A percentile compares a stretch with the other conserved stretches of the same genome.
These are phyloP conservation scores for Rhamphomyia laevipes DNA, from an alignment of 2,888 invertebrate genomes.

Conservation along the genomic window DNA sequence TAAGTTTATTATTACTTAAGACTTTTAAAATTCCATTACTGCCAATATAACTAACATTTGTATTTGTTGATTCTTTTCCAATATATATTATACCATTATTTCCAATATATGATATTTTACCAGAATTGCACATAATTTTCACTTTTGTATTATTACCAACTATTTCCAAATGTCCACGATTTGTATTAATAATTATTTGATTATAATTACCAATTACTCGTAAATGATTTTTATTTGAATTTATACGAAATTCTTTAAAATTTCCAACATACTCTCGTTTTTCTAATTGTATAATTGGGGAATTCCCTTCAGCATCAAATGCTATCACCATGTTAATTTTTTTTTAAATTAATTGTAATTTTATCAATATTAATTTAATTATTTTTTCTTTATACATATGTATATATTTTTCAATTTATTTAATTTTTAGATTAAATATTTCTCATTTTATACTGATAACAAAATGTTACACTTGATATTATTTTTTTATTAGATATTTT, in stretches of 20 bases:
- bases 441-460: too few species aligned
- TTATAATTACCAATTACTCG: slow-evolving; percentile 34
- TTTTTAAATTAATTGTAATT: too few species aligned
- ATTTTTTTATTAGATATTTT: too few species aligned
- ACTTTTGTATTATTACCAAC: slow-evolving; percentile 31
- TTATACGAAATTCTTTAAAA: slow-evolving; percentile 32
- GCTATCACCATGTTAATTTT: too few species aligned
- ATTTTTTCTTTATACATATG: too few species aligned
- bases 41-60: slow-evolving; percentile 30
- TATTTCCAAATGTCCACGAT: slow-evolving; percentile 28
- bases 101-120: slow-evolving; percentile 30
- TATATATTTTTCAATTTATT: too few species aligned
- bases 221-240: slow-evolving; percentile 26
- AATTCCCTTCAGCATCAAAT: too few species aligned
- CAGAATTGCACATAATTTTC: slow-evolving; percentile 30
- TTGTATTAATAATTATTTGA: slow-evolving; percentile 29
- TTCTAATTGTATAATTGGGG: background rate
- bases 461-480: too few species aligned
- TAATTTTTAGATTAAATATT: too few species aligned
- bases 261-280: slow-evolving; percentile 23
- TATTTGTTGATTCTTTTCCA: slow-evolving; percentile 29
- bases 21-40: slow-evolving; percentile 34
- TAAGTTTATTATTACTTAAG: slow-evolving; percentile 16
- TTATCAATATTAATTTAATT: too few species aligned
- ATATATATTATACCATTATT: slow-evolving; percentile 33